Conservation (phyloP, 2,113 vertebrate species). For the Archocentrus centrarchus region DNA sequence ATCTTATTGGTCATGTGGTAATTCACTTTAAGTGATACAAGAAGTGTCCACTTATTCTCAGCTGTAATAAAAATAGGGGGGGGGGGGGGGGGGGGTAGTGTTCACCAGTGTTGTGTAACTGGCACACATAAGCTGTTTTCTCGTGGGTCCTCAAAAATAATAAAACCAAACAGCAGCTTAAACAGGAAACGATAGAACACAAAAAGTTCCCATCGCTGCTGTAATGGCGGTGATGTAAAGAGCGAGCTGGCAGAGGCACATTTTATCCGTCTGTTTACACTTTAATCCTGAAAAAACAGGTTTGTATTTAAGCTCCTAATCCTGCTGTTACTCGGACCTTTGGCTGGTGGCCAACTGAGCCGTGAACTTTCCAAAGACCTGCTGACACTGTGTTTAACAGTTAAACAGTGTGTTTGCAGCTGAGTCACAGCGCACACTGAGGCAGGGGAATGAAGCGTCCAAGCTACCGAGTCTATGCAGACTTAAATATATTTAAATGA, state of each 20-base stretch:
- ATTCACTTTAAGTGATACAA: too few species aligned
- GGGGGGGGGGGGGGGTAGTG: not conserved
- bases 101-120: not conserved
- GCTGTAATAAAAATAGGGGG: not conserved
- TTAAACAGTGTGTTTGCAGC: not conserved
- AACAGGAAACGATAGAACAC: not conserved
- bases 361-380: not conserved
- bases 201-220: not conserved
- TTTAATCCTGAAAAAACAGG: conserved; percentile 43
- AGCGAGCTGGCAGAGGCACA: not conserved
- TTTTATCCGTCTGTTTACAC: conserved; percentile 21
- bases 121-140: not conserved
- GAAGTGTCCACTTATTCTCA: not conserved
- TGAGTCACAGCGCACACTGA: not conserved
- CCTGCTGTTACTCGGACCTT: not conserved
- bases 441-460: not conserved
- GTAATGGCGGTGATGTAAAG: not conserved
- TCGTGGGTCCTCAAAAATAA: not conserved
- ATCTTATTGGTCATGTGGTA: not conserved
- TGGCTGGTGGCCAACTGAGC: too few species aligned
- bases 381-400: not conserved
- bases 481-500: not conserved
- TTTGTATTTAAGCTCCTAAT: conserved; percentile 6
- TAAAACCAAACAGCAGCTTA: not conserved
- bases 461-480: not conserved